phyloP scores from a whole-genome alignment of 2,888 invertebrate genomes.

The Notodonta ziczac region DNA sequence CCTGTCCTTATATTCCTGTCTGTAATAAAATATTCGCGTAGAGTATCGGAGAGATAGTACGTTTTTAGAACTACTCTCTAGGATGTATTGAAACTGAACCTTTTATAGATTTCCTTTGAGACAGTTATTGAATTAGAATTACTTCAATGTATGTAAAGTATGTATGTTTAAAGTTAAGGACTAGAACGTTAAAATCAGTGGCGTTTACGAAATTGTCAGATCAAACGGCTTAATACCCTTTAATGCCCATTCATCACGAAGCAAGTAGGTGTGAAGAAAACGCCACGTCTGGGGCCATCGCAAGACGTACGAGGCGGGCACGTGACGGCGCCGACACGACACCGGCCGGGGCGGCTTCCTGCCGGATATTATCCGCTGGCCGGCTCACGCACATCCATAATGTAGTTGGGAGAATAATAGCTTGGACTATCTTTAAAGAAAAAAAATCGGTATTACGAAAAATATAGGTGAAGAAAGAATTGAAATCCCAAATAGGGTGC shows the following conservation, averaged over 20 bases:
- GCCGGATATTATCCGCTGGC: constrained; percentile 58
- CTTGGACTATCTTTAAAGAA: background rate
- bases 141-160: too few species aligned
- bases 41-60: constrained; percentile 21
- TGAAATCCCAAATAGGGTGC: too few species aligned
- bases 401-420: background rate
- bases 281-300: constrained; percentile 25
- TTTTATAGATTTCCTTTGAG: constrained; percentile 7
- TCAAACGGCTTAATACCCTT: constrained; percentile 22
- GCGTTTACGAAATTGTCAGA: background rate
- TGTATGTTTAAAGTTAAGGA: too few species aligned
- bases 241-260: constrained; percentile 37
- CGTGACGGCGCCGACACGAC: constrained; percentile 25
- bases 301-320: constrained; percentile 41
- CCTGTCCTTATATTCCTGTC: constrained; percentile 32
- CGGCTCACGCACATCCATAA: constrained; percentile 29
- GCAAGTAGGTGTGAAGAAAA: constrained; percentile 37
- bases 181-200: too few species aligned
- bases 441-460: too few species aligned
- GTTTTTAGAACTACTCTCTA: constrained; percentile 19
- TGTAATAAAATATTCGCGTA: constrained; percentile 25
- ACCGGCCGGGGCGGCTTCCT: constrained; percentile 35
- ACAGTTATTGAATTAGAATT: background rate
- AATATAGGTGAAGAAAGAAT: too few species aligned
- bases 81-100: constrained; percentile 11